A percentile compares a stretch with the other conserved stretches of the same genome.
Conservation (phyloP, 2,797 vertebrate species). For the Pelobates cultripes region DNA sequence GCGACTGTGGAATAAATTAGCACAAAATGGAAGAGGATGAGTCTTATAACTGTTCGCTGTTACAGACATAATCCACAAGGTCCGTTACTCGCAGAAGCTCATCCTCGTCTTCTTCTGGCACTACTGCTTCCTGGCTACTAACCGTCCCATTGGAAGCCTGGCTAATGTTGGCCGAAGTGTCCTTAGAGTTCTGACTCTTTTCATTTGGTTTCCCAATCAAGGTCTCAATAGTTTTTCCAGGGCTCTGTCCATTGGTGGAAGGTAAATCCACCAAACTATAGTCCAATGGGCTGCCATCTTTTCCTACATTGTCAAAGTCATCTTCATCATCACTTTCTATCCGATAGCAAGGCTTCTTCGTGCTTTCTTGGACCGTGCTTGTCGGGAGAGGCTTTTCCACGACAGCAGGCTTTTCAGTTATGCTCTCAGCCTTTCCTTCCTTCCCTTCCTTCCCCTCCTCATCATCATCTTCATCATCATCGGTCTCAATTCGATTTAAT, state of each 20-base stretch:
- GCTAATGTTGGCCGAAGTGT: constrained; percentile 71
- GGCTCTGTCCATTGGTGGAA: constrained; percentile 90
- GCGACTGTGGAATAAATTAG: constrained; percentile 85
- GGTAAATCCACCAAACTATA: constrained; percentile 81
- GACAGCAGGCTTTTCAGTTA: constrained; percentile 56
- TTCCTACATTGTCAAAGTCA: constrained; percentile 77
- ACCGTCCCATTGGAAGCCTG: constrained; percentile 83
- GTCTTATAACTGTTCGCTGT: constrained; percentile 90
- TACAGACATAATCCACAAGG: constrained; percentile 93
- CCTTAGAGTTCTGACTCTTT: constrained; percentile 75
- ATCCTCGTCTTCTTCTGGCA: constrained; percentile 91
- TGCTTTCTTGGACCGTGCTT: constrained; percentile 71
- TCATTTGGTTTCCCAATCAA: constrained; percentile 77
- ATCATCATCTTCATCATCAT: constrained; percentile 80
- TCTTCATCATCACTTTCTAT: constrained; percentile 81
- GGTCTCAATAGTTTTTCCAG: constrained; percentile 84
- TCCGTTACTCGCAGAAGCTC: constrained; percentile 92
- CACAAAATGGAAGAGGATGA: constrained; percentile 77
- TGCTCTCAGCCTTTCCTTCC: constrained; percentile 63
- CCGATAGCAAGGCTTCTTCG: constrained; percentile 79
- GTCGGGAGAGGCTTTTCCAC: constrained; percentile 67
- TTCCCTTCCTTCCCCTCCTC: constrained; percentile 79
- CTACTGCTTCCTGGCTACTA: constrained; percentile 75
- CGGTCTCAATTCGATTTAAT: constrained; percentile 91
- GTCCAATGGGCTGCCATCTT: constrained; percentile 81